Conservation (phyloP, 2,888 invertebrate species). For the Malthinus flaveolus region DNA sequence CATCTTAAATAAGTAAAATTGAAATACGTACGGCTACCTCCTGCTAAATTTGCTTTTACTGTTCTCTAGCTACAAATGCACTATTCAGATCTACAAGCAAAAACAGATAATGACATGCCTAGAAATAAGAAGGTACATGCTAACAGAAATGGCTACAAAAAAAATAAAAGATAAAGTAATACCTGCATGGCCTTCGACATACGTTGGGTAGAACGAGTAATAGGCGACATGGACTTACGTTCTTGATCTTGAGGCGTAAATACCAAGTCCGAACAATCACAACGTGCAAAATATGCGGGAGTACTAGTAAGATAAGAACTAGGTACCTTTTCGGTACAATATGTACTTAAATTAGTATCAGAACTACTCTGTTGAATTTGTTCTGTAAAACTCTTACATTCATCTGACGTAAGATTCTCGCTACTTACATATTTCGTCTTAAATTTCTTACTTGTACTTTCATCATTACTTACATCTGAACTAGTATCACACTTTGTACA, state of each 20-base stretch:
- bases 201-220: constrained; percentile 83
- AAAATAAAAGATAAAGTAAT: constrained; percentile 3
- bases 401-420: constrained; percentile 11
- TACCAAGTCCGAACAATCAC: constrained; percentile 33
- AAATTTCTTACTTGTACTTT: constrained; percentile 36
- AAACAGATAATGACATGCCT: background rate
- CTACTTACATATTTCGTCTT: constrained; percentile 31
- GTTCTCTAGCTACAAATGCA: background rate
- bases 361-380: constrained; percentile 39
- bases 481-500: constrained; percentile 51
- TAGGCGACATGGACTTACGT: constrained; percentile 84
- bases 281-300: constrained; percentile 48
- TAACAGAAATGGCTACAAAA: background rate
- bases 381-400: background rate
- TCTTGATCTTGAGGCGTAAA: constrained; percentile 59
- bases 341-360: constrained; percentile 44
- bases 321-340: constrained; percentile 23
- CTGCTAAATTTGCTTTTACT: background rate
- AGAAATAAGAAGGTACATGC: background rate
- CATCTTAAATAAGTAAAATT: background rate
- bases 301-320: constrained; percentile 51
- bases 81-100: background rate
- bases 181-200: constrained; percentile 91
- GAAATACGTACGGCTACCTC: background rate
- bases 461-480: constrained; percentile 41